Evolutionary conservation across 2,888 invertebrate species (phyloP).

Genomic region (Eudemis profundana): DNA sequence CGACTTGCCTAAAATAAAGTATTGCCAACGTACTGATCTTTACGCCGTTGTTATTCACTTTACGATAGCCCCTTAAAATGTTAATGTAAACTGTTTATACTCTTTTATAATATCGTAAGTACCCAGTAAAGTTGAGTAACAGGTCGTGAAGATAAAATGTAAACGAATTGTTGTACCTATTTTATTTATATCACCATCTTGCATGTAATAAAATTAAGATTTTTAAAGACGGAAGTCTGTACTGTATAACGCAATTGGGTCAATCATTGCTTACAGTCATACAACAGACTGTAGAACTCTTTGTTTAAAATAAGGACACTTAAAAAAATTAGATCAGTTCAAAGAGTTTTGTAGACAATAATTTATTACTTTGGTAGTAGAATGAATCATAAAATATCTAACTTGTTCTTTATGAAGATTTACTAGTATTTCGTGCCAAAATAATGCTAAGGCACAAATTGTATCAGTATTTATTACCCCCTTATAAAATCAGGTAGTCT

Average conservation of each 20-base stretch:
- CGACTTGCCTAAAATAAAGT: conserved; percentile 30
- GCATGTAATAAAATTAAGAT: conserved; percentile 21
- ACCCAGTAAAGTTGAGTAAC: conserved; percentile 32
- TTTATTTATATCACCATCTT: conserved; percentile 26
- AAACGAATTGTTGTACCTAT: conserved; percentile 10
- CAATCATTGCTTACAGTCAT: background rate
- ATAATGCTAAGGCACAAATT: conserved; percentile 28
- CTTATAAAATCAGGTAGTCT: conserved; percentile 14
- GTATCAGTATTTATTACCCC: conserved; percentile 19
- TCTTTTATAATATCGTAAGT: conserved; percentile 36
- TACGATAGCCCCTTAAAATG: conserved; percentile 29
- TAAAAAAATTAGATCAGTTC: conserved; percentile 12
- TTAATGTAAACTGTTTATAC: conserved; percentile 43
- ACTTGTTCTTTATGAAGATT: conserved; percentile 11
- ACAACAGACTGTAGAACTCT: conserved; percentile 3
- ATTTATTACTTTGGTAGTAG: conserved; percentile 24
- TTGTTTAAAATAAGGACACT: conserved; percentile 15
- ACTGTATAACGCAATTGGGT: conserved; percentile 8
- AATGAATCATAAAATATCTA: conserved; percentile 26
- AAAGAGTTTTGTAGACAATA: conserved; percentile 30
- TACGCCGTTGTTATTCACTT: conserved; percentile 39
- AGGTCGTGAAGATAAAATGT: conserved; percentile 37
- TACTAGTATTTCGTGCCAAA: conserved; percentile 33
- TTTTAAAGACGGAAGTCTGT: conserved; percentile 33
- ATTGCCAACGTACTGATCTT: conserved; percentile 40